Percentiles rank a stretch among this genome's conserved stretches.
Conservation (phyloP, 2,888 invertebrate genomes). For the Rhingia campestris region DNA sequence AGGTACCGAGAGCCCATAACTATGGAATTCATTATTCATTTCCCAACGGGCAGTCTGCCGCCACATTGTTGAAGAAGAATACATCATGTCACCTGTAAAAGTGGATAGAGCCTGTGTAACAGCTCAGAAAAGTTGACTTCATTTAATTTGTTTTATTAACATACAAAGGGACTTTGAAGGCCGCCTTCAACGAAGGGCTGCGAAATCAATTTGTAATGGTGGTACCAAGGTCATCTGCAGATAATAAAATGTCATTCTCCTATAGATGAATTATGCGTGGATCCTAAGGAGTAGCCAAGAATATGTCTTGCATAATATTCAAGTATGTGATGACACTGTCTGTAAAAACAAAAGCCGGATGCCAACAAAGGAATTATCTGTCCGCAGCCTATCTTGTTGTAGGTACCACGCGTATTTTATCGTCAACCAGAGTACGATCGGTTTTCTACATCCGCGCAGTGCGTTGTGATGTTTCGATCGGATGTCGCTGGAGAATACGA, state of each 20-base stretch:
- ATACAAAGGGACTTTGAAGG: conserved; percentile 2
- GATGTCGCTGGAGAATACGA: not conserved
- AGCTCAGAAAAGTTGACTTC: not conserved
- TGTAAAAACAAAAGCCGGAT: not conserved
- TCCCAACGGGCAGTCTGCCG: not conserved
- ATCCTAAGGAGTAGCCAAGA: too few relatives aligned
- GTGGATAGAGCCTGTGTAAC: not conserved
- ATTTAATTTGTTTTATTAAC: not conserved
- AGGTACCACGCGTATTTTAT: not conserved
- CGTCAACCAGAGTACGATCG: not conserved
- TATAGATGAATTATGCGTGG: too few relatives aligned
- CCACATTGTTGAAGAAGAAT: not conserved
- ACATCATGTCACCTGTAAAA: conserved; percentile 4
- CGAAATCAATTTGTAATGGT: not conserved
- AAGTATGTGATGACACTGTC: not conserved
- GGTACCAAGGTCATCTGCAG: not conserved
- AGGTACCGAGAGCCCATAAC: not conserved
- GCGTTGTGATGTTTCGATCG: not conserved
- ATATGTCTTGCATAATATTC: too few relatives aligned
- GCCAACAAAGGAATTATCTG: not conserved
- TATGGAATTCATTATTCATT: not conserved
- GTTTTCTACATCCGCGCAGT: not conserved
- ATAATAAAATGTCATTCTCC: not conserved
- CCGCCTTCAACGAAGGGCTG: not conserved
- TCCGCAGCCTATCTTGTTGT: not conserved